These are phyloP conservation scores for Ostrea denselamellosa DNA, from an alignment of 1,140 invertebrate genomes.

Conservation along the genomic window DNA sequence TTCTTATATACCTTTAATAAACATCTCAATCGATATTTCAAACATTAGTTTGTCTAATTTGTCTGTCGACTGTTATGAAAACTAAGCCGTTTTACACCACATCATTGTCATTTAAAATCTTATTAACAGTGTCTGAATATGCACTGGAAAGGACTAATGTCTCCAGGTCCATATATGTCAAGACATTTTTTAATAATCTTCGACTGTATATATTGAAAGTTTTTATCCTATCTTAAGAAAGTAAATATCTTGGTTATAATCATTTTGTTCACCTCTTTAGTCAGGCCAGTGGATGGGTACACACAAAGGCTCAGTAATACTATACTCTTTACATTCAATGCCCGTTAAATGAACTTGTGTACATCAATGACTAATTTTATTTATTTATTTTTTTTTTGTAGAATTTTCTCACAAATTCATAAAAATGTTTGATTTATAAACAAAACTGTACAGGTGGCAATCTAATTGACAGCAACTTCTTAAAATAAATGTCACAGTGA, in stretches of 20 bases:
- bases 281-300: neutral
- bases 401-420: no score
- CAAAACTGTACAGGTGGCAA: no score
- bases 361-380: no score
- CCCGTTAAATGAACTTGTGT: neutral
- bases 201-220: neutral
- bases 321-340: neutral
- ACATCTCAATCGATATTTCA: slow-evolving; percentile 15
- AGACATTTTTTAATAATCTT: neutral
- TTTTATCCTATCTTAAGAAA: neutral
- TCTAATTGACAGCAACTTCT: no score
- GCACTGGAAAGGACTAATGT: slow-evolving; percentile 1
- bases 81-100: neutral
- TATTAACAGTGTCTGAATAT: slow-evolving; percentile 1
- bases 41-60: slow-evolving; percentile 1
- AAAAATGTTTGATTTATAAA: no score
- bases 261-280: neutral
- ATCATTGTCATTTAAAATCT: slow-evolving; percentile 18
- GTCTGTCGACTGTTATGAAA: neutral
- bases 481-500: no score
- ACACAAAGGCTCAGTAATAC: neutral
- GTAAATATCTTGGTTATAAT: neutral
- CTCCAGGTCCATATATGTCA: neutral
- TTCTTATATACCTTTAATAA: slow-evolving; percentile 17
- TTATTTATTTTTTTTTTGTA: no score